Base-by-base conservation (phyloP, 2,888 invertebrate species). In the Mallateleia sp. region DNA sequence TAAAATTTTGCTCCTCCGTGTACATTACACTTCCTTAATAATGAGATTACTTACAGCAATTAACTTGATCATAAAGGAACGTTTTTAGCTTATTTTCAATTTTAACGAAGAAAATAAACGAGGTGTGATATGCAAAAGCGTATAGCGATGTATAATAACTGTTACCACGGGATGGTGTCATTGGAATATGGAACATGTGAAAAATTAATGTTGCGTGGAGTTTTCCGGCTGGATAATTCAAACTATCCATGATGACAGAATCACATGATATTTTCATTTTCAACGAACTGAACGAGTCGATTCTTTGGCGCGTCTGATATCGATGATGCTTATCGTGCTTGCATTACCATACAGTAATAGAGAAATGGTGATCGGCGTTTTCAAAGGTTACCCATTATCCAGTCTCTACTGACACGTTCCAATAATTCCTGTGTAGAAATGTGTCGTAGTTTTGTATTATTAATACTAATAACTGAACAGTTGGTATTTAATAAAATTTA, bases 291-390 rank as follows among this genome's bases (percentile, higher is more conserved):
- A 38, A 64, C 78, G 50, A 80, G 69, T 69, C 74, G 60, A 82
- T 86, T 82, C 79, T 74, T 82, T 74, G 79, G 54, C 42, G 62
- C 45, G 50, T 66, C 69, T 82, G 86, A 74, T 86, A 79, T 82
- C 47, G 78, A 62, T 82, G 82, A 78, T 50, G 79, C 77, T 77
- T 72, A 78, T 83, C 83, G 80, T 60, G 69, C 86, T 75, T 50
- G 79, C 60, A 91, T 91, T 93, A 92, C 89, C 88, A 85, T 86
- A 82, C 69, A 72, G 88, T 92, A 91, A 93, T 92, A 91, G 90
- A 90, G 89, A 89, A 89, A 92, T 88, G 77, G 89, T 74, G 89
- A 89, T 87, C 81, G 82, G 74, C 66, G 54, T 86, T 88, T 91
- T 89, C 89, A 91, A 88, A 90, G 89, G 75, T 90, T 89, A 88